Evolutionary conservation across 2,888 invertebrate species (phyloP), one percentile per base, ranked within the genome.

Genomic region (Calameuta filiformis): DNA sequence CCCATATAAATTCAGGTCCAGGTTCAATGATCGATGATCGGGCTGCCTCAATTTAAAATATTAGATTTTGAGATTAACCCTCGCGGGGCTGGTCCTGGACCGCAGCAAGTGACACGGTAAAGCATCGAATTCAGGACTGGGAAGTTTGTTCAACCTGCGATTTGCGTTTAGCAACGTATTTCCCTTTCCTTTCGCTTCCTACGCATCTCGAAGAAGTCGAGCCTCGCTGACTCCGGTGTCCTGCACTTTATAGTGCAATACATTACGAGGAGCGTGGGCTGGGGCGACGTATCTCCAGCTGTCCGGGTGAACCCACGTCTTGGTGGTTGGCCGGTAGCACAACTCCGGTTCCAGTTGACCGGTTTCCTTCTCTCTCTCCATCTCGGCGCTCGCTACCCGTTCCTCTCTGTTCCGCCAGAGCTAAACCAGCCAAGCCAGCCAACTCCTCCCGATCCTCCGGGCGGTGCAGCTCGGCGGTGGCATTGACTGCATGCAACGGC

Each of bases 311-410:
- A 85, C 86, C 87, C 87, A 87, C 88, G 86, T 87, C 85, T 81
- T 83, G 81, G 81, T 80, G 80, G 85, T 37, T 76, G 77, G 68
- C 68, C 86, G 82, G 86, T 87, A 87, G 86, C 86, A 83, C 83
- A 84, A 86, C 83, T 85, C 85, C 81, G 84, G 87, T 87, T 88
- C 82, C 86, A 86, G 87, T 85, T 85, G 88, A 88, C 83, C 85
- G 87, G 88, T 83, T 81, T 75, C 79, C 79, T 79, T 69, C 78
- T 77, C 79, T 73, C 23, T 56, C 56, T 56, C 56, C 23, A 56
- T 69, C 77, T 23, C 6, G 35, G 34, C 35, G 23, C n/a, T 35
- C 34, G 23, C 76, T 30, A 56, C 68, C 56, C 76, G 73, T 12
- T 12, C 1, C 33, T 33, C 73, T 73, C 15, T 34, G 23, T 73